Evolutionary conservation across 2,888 invertebrate species (phyloP).

Genomic region (Eilema depressum): DNA sequence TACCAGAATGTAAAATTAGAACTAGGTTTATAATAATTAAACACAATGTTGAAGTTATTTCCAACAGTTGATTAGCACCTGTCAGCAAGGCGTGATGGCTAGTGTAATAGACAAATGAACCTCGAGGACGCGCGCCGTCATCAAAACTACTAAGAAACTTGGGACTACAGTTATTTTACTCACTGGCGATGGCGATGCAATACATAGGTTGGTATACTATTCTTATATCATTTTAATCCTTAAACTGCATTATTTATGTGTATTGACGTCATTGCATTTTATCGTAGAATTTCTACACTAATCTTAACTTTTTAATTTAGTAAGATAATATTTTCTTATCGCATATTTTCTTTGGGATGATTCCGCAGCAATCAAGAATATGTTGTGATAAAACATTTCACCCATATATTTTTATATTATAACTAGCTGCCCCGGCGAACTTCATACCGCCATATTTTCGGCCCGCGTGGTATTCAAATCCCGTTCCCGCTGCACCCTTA

Average conservation of each 20-base stretch:
- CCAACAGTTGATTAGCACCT: slow-evolving; percentile 60
- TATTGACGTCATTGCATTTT: too few relatives aligned
- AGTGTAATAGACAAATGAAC: slow-evolving; percentile 61
- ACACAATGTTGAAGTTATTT: slow-evolving; percentile 30
- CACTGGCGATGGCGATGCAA: slow-evolving; percentile 25
- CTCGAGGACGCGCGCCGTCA: slow-evolving; percentile 52
- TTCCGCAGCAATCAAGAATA: too few relatives aligned
- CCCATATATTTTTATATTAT: too few relatives aligned
- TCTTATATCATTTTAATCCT: not conserved
- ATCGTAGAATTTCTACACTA: too few relatives aligned
- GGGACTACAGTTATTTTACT: slow-evolving; percentile 56
- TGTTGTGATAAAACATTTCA: too few relatives aligned
- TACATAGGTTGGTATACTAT: slow-evolving; percentile 22
- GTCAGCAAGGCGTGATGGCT: slow-evolving; percentile 54
- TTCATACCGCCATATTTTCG: too few relatives aligned
- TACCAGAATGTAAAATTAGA: slow-evolving; percentile 19
- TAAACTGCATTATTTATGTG: not conserved
- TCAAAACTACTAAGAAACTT: slow-evolving; percentile 67
- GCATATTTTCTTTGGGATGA: too few relatives aligned
- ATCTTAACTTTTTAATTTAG: too few relatives aligned
- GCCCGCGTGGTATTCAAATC: too few relatives aligned
- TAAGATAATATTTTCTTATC: too few relatives aligned
- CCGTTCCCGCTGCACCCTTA: too few relatives aligned
- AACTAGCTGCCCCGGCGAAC: too few relatives aligned
- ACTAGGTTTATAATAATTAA: slow-evolving; percentile 7